Conservation (phyloP, 92 coral and sea anemone species). For the Diadumene lineata region DNA sequence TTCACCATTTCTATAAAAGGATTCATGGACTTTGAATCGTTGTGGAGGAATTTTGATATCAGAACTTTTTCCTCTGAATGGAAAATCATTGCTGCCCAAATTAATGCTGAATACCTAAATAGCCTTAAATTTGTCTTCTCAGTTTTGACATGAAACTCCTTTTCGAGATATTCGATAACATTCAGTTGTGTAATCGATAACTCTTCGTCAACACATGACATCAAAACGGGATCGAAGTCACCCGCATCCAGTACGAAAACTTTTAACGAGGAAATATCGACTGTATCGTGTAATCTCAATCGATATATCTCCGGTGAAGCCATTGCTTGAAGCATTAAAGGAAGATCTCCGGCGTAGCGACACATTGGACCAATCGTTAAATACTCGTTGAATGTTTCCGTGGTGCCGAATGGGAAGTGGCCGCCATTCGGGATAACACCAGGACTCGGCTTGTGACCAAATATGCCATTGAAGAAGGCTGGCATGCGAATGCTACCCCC, state of each 20-base stretch:
- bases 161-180: slow-evolving; percentile 39
- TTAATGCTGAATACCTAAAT: slow-evolving; percentile 70
- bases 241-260: slow-evolving; percentile 55
- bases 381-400: slow-evolving; percentile 67
- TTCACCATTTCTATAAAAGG: slow-evolving; percentile 75
- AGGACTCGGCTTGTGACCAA: slow-evolving; percentile 86
- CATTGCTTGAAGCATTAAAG: slow-evolving; percentile 73
- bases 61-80: slow-evolving; percentile 58
- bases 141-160: slow-evolving; percentile 48
- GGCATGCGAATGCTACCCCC: slow-evolving; percentile 89
- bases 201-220: slow-evolving; percentile 59
- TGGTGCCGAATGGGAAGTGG: slow-evolving; percentile 72
- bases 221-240: slow-evolving; percentile 61
- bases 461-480: slow-evolving; percentile 84
- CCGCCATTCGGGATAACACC: slow-evolving; percentile 75
- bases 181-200: slow-evolving; percentile 40
- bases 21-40: slow-evolving; percentile 48
- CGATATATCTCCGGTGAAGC: slow-evolving; percentile 59
- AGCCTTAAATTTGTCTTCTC: slow-evolving; percentile 43
- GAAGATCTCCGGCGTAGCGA: slow-evolving; percentile 71
- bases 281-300: slow-evolving; percentile 52
- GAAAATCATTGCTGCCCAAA: slow-evolving; percentile 73
- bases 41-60: slow-evolving; percentile 53
- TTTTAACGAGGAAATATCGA: slow-evolving; percentile 73
- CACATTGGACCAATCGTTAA: slow-evolving; percentile 86